Percentiles rank a stretch among this genome's conserved stretches.
phyloP scores from a whole-genome alignment of 2,113 vertebrate species.

The Chaetorhynchus papuensis region DNA sequence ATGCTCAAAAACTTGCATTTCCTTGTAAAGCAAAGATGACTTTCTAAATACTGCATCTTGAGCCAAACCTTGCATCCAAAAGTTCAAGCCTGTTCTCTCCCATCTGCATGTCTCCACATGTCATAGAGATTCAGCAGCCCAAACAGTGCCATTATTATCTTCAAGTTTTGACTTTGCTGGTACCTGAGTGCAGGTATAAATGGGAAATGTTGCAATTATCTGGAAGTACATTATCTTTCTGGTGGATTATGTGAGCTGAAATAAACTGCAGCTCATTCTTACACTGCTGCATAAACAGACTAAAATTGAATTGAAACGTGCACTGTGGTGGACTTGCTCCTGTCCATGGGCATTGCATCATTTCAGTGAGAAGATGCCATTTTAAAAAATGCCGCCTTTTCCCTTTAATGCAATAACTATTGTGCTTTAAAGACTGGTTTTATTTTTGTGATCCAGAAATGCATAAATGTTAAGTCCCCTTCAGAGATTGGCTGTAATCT shows the following conservation, averaged over 20 bases:
- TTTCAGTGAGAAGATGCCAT: neutral
- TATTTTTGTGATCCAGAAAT: neutral
- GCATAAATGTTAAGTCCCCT: neutral
- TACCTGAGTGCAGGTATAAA: neutral
- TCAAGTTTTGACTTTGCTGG: slow-evolving; percentile 5
- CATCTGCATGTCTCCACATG: neutral
- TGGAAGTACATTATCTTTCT: neutral
- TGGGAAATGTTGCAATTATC: neutral
- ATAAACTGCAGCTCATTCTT: neutral
- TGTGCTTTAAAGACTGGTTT: neutral
- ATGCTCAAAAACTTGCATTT: neutral
- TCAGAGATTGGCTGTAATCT: neutral
- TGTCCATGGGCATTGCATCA: neutral
- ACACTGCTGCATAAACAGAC: neutral
- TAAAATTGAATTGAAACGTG: neutral
- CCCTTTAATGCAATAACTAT: neutral
- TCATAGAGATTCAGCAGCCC: neutral
- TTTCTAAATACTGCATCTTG: neutral
- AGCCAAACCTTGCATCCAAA: neutral
- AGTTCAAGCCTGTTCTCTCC: neutral
- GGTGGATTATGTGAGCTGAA: neutral
- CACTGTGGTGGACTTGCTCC: neutral
- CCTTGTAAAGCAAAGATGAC: neutral
- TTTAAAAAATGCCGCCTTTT: neutral
- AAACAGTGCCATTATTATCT: neutral